Base-by-base conservation (phyloP, 2,797 vertebrate species). In the Margarornis squamiger region DNA sequence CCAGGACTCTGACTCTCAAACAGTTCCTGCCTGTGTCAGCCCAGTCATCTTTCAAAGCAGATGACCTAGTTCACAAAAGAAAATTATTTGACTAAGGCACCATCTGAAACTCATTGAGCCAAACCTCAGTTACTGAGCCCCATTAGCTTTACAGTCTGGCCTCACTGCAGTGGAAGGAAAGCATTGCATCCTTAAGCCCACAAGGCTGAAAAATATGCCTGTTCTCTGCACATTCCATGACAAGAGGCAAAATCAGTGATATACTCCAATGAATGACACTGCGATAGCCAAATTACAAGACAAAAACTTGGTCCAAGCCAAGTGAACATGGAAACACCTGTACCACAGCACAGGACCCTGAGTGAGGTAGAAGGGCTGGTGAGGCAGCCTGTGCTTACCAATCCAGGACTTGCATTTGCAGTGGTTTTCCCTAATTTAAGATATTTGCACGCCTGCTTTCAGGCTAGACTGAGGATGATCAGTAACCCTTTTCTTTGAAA, bases 151-250 rank as follows among this genome's bases (percentile, higher is more conserved):
- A 10, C 24, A 78, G 39, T 14, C 15, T 46, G 62, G 30, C 21
- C 68, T 57, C 6, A 6, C n/a, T 43, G 43, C 20, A 7, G 41
- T 14, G 9, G 34, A 27, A 63, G 24, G 20, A 15, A 70, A 16
- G 22, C 43, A 41, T 29, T 3, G 2, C 32, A 41, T 45, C 27
- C 45, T 58, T 27, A 63, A 70, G 7, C 18, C 32, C 15, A 5
- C 1, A 21, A 13, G 8, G 14, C 32, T 88, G 52, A 61, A 41
- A 71, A 82, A 67, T 18, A 65, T 68, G 15, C 27, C 73, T 1
- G 0, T 48, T 12, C 30, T 67, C 52, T 27, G 10, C 22, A 48
- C 0, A 0, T 29, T 32, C 48, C 18, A 2, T 4, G 17, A 1
- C 9, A 61, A 63, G 45, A 63, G n/a, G 19, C 5, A 70, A 78